Evolutionary conservation across 2,113 vertebrate genomes (phyloP).

Genomic region (Cynoglossus semilaevis): DNA sequence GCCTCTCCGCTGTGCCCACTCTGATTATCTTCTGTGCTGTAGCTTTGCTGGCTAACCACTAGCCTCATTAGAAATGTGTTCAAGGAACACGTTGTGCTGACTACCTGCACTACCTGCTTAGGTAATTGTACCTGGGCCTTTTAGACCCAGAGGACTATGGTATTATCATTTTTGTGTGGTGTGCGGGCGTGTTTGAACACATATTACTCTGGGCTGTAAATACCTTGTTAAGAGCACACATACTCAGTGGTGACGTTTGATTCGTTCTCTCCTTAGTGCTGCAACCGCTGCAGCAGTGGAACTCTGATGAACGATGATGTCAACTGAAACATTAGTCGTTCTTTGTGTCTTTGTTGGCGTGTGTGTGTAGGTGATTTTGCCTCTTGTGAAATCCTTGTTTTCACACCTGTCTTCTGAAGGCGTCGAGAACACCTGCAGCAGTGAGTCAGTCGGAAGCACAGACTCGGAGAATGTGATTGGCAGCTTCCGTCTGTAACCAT

Average conservation of each 20-base stretch:
- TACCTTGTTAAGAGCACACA: neutral
- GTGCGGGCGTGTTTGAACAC: slow-evolving; percentile 25
- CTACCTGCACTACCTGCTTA: slow-evolving; percentile 15
- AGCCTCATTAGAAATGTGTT: slow-evolving; percentile 52
- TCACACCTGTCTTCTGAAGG: slow-evolving; percentile 14
- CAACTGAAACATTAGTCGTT: neutral
- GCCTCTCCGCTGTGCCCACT: slow-evolving; percentile 34
- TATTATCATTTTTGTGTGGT: slow-evolving; percentile 10
- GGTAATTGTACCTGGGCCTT: slow-evolving; percentile 12
- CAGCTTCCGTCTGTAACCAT: slow-evolving; percentile 30
- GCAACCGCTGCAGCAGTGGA: too few species aligned
- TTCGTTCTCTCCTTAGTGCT: too few species aligned
- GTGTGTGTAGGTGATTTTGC: neutral
- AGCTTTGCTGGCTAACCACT: slow-evolving; percentile 14
- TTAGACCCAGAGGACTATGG: neutral
- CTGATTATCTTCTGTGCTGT: slow-evolving; percentile 34
- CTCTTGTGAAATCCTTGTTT: neutral
- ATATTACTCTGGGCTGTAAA: slow-evolving; percentile 8
- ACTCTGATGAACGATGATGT: neutral
- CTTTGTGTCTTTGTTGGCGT: too few species aligned
- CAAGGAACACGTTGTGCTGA: slow-evolving; percentile 26
- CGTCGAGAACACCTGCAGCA: slow-evolving; percentile 34
- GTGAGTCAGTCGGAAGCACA: slow-evolving; percentile 18
- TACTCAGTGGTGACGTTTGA: too few species aligned
- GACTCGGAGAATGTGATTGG: slow-evolving; percentile 32